Conservation (phyloP, 2,113 vertebrate species). For the Heterochromis multidens region DNA sequence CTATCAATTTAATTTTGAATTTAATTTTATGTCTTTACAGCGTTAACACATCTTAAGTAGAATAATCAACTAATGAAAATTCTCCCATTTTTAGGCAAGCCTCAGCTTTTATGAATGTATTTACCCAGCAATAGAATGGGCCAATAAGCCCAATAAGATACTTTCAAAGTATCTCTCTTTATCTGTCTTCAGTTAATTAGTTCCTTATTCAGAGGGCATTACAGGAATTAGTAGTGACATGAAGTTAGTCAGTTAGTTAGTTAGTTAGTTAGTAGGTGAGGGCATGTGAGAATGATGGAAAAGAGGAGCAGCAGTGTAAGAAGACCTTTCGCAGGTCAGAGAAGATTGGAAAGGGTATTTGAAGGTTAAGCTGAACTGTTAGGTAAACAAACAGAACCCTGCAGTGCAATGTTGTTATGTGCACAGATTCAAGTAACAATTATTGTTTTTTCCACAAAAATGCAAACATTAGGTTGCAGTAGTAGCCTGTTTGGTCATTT, state of each 20-base stretch:
- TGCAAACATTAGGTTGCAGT: slow-evolving; percentile 12
- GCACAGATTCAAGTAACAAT: slow-evolving; percentile 19
- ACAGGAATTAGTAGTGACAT: background rate
- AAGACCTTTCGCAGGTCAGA: background rate
- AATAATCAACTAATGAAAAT: background rate
- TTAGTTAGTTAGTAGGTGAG: no score
- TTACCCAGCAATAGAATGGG: background rate
- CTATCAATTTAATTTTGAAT: background rate
- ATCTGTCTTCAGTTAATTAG: background rate
- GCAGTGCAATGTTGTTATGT: background rate
- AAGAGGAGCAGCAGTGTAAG: background rate
- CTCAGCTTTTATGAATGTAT: background rate
- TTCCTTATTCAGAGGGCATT: background rate
- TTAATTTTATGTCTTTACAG: background rate
- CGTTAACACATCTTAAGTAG: background rate
- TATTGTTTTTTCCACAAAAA: slow-evolving; percentile 5
- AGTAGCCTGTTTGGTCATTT: slow-evolving; percentile 37
- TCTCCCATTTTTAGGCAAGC: background rate
- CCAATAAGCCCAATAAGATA: background rate
- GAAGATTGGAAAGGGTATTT: slow-evolving; percentile 6
- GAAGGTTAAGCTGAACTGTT: slow-evolving; percentile 45
- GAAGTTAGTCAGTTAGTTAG: no score
- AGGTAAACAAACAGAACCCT: slow-evolving; percentile 39
- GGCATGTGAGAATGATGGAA: background rate
- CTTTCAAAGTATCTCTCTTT: background rate